phyloP scores from a whole-genome alignment of 1,140 invertebrate genomes.

The Ericerus pela region DNA sequence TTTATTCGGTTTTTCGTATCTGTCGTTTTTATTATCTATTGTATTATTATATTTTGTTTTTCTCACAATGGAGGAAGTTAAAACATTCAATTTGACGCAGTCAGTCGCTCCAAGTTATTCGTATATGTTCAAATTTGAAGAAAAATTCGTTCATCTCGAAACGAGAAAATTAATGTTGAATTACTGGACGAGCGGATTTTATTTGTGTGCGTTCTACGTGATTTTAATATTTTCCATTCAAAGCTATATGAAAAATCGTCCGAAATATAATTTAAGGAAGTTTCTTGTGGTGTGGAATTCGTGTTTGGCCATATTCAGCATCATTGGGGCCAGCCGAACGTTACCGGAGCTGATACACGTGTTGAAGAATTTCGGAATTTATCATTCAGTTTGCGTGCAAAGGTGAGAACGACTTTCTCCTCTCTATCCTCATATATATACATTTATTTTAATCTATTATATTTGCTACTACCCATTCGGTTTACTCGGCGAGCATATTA shows the following conservation, averaged over 20 bases:
- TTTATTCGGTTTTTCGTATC: too few species aligned
- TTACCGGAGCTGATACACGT: conserved; percentile 75
- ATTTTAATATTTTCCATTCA: conserved; percentile 84
- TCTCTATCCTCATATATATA: too few species aligned
- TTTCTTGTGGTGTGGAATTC: conserved; percentile 84
- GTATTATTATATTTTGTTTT: too few species aligned
- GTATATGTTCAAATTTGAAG: conserved; percentile 87
- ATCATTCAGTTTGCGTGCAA: conserved; percentile 84
- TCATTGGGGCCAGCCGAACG: conserved; percentile 75
- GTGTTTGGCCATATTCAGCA: conserved; percentile 80
- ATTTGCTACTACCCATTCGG: too few species aligned
- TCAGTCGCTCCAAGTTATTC: conserved; percentile 56
- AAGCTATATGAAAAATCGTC: conserved; percentile 77
- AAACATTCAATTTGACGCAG: not conserved
- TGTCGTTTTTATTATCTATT: too few species aligned
- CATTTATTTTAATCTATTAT: too few species aligned
- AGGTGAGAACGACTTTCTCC: too few species aligned
- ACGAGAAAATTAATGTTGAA: conserved; percentile 86
- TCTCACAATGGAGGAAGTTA: too few species aligned
- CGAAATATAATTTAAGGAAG: conserved; percentile 69
- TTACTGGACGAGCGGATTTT: conserved; percentile 88
- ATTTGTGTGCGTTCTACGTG: conserved; percentile 82
- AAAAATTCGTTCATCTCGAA: conserved; percentile 72
- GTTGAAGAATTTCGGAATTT: conserved; percentile 70
- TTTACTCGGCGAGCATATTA: too few species aligned